Evolutionary conservation across 2,888 invertebrate species (phyloP).

Genomic region (Baronia brevicornis): DNA sequence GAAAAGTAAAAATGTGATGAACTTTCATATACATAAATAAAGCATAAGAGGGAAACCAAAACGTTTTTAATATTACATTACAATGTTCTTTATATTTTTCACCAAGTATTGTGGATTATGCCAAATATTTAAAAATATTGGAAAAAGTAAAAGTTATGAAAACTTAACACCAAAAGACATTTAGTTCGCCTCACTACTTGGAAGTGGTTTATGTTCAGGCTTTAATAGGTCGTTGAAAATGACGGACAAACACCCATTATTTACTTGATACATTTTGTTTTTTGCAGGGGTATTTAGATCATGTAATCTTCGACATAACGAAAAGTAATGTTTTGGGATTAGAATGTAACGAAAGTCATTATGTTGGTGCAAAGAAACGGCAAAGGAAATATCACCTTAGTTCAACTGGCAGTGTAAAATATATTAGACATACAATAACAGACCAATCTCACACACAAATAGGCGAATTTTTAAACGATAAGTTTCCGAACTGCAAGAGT

Average conservation of each 20-base stretch:
- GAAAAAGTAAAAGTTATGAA: too few relatives aligned
- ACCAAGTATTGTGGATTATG: too few relatives aligned
- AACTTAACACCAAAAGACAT: too few relatives aligned
- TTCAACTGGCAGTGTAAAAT: slow-evolving; percentile 73
- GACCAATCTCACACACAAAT: slow-evolving; percentile 64
- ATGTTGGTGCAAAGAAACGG: slow-evolving; percentile 73
- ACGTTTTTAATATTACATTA: too few relatives aligned
- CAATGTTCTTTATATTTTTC: too few relatives aligned
- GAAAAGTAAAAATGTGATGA: too few relatives aligned
- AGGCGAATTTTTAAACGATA: slow-evolving; percentile 42
- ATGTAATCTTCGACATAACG: slow-evolving; percentile 76
- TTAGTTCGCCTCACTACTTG: too few relatives aligned
- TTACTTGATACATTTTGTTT: slow-evolving; percentile 12
- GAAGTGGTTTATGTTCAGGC: too few relatives aligned
- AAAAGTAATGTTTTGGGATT: slow-evolving; percentile 79
- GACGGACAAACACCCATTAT: neutral
- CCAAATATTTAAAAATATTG: too few relatives aligned
- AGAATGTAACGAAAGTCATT: slow-evolving; percentile 76
- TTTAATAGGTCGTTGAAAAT: too few relatives aligned
- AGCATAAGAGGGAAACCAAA: too few relatives aligned
- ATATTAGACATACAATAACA: slow-evolving; percentile 73
- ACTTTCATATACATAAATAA: too few relatives aligned
- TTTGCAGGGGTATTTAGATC: slow-evolving; percentile 83
- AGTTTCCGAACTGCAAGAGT: slow-evolving; percentile 39
- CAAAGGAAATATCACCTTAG: slow-evolving; percentile 71